These are phyloP conservation scores for Drosophila tripunctata DNA, from an alignment of 2,888 invertebrate genomes.

Conservation along the genomic window DNA sequence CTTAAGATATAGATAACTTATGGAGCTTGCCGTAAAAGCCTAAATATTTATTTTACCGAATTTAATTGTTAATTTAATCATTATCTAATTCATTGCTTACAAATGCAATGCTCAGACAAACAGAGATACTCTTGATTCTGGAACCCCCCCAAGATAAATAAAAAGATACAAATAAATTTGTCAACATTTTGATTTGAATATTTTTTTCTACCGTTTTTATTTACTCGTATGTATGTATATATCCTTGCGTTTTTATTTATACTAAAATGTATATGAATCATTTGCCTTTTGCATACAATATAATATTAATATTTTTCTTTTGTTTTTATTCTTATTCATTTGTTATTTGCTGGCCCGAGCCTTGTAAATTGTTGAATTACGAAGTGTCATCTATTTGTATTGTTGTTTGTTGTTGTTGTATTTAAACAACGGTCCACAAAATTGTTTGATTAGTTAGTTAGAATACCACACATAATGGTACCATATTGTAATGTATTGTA, in stretches of 20 bases:
- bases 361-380: conserved; percentile 46
- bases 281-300: conserved; percentile 26
- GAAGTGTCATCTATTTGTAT: conserved; percentile 8
- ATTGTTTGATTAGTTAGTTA: conserved; percentile 42
- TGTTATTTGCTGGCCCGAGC: conserved; percentile 26
- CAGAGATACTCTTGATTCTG: too few relatives aligned
- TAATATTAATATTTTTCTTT: conserved; percentile 5
- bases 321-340: background rate
- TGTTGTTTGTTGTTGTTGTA: conserved; percentile 31
- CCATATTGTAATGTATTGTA: conserved; percentile 16
- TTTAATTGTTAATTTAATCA: too few relatives aligned
- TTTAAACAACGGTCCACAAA: conserved; percentile 43
- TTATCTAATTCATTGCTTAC: too few relatives aligned
- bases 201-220: conserved; percentile 46
- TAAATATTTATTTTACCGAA: too few relatives aligned
- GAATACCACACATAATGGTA: conserved; percentile 28
- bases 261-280: conserved; percentile 47
- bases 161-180: background rate
- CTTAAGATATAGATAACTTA: too few relatives aligned
- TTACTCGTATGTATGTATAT: conserved; percentile 42
- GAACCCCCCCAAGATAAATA: too few relatives aligned
- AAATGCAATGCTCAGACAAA: too few relatives aligned
- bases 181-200: background rate
- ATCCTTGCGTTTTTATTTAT: conserved; percentile 35
- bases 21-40: too few relatives aligned